These are phyloP conservation scores for Chouioia cunea DNA, from an alignment of 2,888 invertebrate genomes.

Conservation along the genomic window DNA sequence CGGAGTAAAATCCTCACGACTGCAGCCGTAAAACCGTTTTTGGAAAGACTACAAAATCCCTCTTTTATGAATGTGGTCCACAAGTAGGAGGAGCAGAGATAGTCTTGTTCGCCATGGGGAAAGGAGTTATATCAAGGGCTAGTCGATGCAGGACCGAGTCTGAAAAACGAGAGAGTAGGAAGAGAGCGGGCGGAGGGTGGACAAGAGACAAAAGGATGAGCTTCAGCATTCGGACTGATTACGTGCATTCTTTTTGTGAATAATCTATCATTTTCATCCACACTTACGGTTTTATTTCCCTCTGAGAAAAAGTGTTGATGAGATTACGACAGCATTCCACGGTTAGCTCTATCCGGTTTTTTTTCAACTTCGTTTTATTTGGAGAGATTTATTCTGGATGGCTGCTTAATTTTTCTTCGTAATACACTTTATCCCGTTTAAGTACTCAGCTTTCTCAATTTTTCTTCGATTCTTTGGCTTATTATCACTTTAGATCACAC, in stretches of 20 bases:
- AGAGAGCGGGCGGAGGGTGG: neutral
- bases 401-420: constrained; percentile 6
- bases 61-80: constrained; percentile 36
- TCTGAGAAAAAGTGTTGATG: constrained; percentile 14
- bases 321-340: neutral
- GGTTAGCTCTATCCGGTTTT: constrained; percentile 1
- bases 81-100: constrained; percentile 8
- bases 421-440: neutral
- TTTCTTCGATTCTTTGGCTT: too few species aligned
- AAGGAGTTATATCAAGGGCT: neutral
- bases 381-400: constrained; percentile 8
- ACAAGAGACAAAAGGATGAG: constrained; percentile 21
- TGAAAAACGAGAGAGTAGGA: constrained; percentile 5
- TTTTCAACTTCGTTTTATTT: constrained; percentile 10
- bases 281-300: neutral
- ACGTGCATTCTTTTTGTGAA: constrained; percentile 36
- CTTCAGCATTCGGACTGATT: constrained; percentile 40
- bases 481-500: too few species aligned
- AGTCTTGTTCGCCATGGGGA: neutral
- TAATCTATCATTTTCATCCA: constrained; percentile 36
- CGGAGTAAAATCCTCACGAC: constrained; percentile 30
- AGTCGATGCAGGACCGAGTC: neutral
- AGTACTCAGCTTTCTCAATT: too few species aligned
- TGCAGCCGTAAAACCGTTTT: constrained; percentile 29
- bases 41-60: constrained; percentile 28